These are phyloP conservation scores for Campylomormyrus numenius DNA, from an alignment of 2,113 vertebrate species.

Conservation along the genomic window DNA sequence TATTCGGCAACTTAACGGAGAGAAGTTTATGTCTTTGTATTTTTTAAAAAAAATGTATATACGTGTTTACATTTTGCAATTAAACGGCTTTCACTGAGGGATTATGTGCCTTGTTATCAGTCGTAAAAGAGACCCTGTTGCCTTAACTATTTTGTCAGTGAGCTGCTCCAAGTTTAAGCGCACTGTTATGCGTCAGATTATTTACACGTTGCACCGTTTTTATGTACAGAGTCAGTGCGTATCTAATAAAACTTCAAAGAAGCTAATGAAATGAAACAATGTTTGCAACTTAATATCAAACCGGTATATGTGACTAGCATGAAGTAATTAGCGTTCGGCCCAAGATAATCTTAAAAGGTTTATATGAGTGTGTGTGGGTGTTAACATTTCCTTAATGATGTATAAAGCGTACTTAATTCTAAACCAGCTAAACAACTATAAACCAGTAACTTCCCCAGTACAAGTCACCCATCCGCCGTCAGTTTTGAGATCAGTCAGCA, in stretches of 20 bases:
- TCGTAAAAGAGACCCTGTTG: background rate
- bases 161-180: background rate
- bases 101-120: background rate
- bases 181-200: background rate
- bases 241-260: background rate
- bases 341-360: background rate
- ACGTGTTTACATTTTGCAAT: background rate
- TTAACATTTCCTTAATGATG: background rate
- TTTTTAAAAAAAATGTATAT: background rate
- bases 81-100: background rate
- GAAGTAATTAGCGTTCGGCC: background rate
- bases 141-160: background rate
- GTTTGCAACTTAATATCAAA: background rate
- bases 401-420: background rate
- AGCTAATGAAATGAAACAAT: background rate
- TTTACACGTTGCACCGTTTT: background rate
- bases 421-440: background rate
- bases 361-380: background rate
- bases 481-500: background rate
- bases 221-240: background rate
- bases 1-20: background rate
- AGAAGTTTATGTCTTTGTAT: background rate
- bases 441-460: background rate
- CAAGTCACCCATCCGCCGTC: background rate
- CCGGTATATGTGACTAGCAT: background rate